Percentiles rank a stretch among this genome's conserved stretches.
phyloP scores from a whole-genome alignment of 35 echinoderm and acorn worm genomes.

The Apostichopus californicus region DNA sequence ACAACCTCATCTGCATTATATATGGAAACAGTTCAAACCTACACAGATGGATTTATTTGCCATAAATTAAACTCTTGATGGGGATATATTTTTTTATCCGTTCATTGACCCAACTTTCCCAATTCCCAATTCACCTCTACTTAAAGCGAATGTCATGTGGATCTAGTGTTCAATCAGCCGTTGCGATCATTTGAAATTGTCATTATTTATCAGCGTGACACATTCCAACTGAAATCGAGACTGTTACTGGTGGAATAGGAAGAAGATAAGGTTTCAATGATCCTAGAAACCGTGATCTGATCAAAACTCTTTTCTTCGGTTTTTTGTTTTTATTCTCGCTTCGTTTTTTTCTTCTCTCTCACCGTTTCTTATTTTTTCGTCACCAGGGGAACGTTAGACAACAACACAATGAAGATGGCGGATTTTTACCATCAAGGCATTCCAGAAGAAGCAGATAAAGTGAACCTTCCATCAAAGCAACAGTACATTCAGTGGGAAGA shows the following conservation, averaged over 20 bases:
- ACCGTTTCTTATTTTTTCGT: background rate
- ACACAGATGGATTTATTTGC: no score
- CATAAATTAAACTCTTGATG: background rate
- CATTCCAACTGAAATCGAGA: conserved; percentile 12
- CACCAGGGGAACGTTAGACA: conserved; percentile 52
- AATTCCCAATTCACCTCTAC: background rate
- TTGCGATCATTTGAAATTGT: background rate
- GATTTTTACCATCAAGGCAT: conserved; percentile 51
- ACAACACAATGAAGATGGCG: conserved; percentile 50
- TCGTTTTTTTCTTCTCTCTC: background rate
- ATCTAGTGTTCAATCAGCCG: background rate
- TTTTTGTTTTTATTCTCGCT: background rate
- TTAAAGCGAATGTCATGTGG: background rate
- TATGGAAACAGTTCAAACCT: no score
- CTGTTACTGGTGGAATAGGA: background rate
- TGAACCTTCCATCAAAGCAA: conserved; percentile 22
- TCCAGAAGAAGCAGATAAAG: conserved; percentile 45
- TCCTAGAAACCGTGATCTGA: background rate
- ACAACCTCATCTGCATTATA: no score
- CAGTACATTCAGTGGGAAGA: conserved; percentile 34
- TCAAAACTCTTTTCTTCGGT: no score
- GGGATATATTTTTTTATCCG: background rate
- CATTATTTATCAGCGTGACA: background rate
- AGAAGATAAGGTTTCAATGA: background rate
- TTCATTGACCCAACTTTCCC: background rate